Base-by-base conservation (phyloP, 2,888 invertebrate species). In the Pyrochroa serraticornis region DNA sequence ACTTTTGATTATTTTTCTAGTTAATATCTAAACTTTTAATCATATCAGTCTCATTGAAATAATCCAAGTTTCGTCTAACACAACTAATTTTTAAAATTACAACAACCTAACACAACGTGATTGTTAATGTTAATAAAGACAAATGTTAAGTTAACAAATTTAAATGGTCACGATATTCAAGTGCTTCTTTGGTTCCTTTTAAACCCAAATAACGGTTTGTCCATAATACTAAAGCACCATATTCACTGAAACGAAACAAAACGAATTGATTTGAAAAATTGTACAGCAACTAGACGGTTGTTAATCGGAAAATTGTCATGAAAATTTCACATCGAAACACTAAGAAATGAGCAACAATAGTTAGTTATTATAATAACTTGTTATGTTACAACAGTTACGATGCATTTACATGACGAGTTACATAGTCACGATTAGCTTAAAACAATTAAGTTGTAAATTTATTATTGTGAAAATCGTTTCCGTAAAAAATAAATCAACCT, bases 31-130 rank as follows among this genome's bases (percentile, higher is more conserved):
- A 54, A 59, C 50, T 45, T 51, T 57, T 43, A 49, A 32, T 58
- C 43, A 38, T 49, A 58, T 58, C 58, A 58, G 58, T 58, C 58
- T 58, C 49, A 58, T 58, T 48, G 49, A 58, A 54, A 56, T 48
- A 52, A 58, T 47, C 34, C 46, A 39, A n/a, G 33, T 44, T 49
- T 50, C 30, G 37, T 34, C 30, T 46, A 53, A 53, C 39, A 47
- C 32, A 33, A 53, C 42, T 48, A 41, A 45, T 49, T 46, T 46
- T 46, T 39, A 52, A 58, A 42, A 46, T 52, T 37, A 43, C 51
- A 46, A 38, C 8, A 38, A 31, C 36, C 42, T 30, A 58, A 14
- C 46, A 50, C 51, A 57, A 45, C 22, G 22, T 22, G 22, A 34
- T 33, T 32, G 52, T 47, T 46, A 45, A 42, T 30, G 33, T n/a